A percentile compares a stretch with the other conserved stretches of the same genome.
phyloP scores from a whole-genome alignment of 2,797 vertebrate species.

The Telmatherina bonti region DNA sequence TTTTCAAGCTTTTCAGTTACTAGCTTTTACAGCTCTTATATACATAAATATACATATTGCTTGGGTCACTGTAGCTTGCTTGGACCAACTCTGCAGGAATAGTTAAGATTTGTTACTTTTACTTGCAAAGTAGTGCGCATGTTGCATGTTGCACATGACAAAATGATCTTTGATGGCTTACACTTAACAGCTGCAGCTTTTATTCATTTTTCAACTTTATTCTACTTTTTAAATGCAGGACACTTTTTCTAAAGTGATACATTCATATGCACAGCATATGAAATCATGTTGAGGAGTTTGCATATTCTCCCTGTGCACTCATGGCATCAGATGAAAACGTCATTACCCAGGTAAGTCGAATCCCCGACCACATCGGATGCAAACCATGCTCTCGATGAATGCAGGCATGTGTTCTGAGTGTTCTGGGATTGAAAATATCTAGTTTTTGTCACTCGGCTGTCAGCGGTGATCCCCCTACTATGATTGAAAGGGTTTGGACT shows the following conservation, averaged over 20 bases:
- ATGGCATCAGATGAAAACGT: neutral
- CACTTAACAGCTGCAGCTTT: neutral
- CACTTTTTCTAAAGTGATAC: neutral
- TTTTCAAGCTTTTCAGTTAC: neutral
- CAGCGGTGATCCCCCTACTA: neutral
- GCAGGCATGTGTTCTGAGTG: neutral
- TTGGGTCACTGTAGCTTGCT: neutral
- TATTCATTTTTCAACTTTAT: neutral
- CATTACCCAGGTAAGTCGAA: neutral
- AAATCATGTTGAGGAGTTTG: neutral
- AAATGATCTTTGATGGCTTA: neutral
- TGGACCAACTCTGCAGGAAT: neutral
- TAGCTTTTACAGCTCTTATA: neutral
- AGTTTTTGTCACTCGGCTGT: neutral
- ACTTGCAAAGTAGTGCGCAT: neutral
- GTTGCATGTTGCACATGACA: neutral
- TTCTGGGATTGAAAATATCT: neutral
- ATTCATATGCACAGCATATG: neutral
- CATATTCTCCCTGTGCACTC: neutral
- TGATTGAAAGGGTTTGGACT: neutral
- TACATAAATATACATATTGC: neutral
- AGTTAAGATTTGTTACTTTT: neutral
- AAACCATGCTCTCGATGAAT: neutral
- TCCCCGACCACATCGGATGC: neutral
- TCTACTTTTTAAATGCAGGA: neutral